Conservation (phyloP, 30 jellyfish, hydroid and myxozoan genomes). For the Cassiopea andromeda region DNA sequence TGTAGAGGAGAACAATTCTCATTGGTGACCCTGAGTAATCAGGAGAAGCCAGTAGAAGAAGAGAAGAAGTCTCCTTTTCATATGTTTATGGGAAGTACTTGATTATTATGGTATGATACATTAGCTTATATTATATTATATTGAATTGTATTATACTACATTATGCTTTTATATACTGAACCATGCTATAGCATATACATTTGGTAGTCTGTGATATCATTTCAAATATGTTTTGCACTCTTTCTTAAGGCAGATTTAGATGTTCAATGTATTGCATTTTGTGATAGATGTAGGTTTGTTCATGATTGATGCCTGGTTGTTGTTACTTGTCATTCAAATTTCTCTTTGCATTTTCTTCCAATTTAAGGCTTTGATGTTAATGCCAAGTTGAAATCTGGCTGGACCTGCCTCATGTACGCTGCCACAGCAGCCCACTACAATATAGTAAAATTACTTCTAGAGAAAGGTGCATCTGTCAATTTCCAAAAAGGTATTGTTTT, state of each 20-base stretch:
- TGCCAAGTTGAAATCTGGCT: slow-evolving; percentile 67
- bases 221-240: not conserved
- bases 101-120: not conserved
- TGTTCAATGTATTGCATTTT: no score
- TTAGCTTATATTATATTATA: not conserved
- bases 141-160: not conserved
- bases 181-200: not conserved
- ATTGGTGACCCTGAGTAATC: no score
- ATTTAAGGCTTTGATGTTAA: slow-evolving; percentile 69
- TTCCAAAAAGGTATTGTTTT: slow-evolving; percentile 51
- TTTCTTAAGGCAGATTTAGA: no score
- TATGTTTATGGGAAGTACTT: no score
- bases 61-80: no score
- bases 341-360: not conserved
- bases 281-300: no score
- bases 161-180: no score
- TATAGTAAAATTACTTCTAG: slow-evolving; percentile 40
- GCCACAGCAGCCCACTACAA: slow-evolving; percentile 55
- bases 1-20: no score
- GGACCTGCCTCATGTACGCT: slow-evolving; percentile 91
- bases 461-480: slow-evolving; percentile 64
- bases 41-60: no score
- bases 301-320: no score
- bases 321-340: no score
- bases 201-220: not conserved